Conservation (phyloP, 2,113 vertebrate species). For the Chitala chitala region DNA sequence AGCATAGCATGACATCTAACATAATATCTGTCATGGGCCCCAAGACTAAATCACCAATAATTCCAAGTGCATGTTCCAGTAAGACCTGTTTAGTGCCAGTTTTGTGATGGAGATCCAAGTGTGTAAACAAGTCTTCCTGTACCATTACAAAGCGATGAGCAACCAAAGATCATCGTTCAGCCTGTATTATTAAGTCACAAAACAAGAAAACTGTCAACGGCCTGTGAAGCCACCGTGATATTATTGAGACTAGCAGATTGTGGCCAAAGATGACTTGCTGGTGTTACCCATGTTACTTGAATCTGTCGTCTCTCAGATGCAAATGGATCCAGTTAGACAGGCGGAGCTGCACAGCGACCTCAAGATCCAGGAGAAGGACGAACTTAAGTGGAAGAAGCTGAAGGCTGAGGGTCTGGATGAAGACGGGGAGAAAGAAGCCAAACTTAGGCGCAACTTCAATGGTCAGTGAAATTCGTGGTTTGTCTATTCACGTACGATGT, state of each 20-base stretch:
- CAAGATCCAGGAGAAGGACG: conserved; percentile 90
- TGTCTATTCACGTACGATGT: not conserved
- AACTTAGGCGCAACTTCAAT: conserved; percentile 71
- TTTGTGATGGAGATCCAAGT: no score
- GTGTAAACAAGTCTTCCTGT: no score
- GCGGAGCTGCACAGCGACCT: conserved; percentile 89
- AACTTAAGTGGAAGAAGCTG: conserved; percentile 88
- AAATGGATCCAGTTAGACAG: conserved; percentile 73
- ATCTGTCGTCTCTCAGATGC: conserved; percentile 59
- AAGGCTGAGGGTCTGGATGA: conserved; percentile 84
- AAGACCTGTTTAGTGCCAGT: no score
- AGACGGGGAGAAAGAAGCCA: conserved; percentile 83
- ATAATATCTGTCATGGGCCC: no score
- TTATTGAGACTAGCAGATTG: not conserved
- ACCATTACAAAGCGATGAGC: no score
- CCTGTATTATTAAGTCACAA: no score
- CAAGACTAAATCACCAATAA: no score
- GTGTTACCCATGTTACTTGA: not conserved
- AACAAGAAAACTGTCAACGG: no score
- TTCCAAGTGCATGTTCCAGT: no score
- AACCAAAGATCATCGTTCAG: no score
- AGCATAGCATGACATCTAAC: no score
- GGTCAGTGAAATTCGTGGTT: conserved; percentile 46
- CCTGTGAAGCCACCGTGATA: no score
- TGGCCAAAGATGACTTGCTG: not conserved